phyloP scores from a whole-genome alignment of 1,140 invertebrate species.

The Coptotermes formosanus region DNA sequence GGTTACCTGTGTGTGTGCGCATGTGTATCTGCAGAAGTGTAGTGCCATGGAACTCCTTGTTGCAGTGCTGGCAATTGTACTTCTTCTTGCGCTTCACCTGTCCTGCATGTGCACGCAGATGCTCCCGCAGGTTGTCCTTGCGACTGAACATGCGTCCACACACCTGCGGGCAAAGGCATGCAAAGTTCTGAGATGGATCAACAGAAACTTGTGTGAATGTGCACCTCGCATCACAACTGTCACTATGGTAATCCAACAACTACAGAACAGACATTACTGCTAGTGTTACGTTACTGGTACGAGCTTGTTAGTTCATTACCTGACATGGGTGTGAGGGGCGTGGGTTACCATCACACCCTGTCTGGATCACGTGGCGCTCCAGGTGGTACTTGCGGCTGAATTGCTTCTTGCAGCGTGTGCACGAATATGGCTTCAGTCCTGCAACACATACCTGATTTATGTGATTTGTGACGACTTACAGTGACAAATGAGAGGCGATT shows the following conservation, averaged over 20 bases:
- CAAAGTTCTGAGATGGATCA: constrained; percentile 28
- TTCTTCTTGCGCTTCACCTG: constrained; percentile 63
- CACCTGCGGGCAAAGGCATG: constrained; percentile 52
- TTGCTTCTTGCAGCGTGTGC: constrained; percentile 59
- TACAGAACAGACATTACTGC: too few relatives aligned
- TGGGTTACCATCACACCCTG: constrained; percentile 65
- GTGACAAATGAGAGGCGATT: too few relatives aligned
- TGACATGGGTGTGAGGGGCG: constrained; percentile 59
- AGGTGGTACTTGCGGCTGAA: constrained; percentile 76
- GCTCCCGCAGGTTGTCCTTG: constrained; percentile 75
- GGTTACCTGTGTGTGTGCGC: constrained; percentile 64
- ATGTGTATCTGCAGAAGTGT: constrained; percentile 67
- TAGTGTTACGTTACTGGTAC: too few relatives aligned
- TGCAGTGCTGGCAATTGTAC: constrained; percentile 63
- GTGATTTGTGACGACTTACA: too few relatives aligned
- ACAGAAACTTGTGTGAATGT: not conserved
- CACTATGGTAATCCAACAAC: too few relatives aligned
- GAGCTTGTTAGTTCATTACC: constrained; percentile 44
- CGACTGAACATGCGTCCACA: constrained; percentile 70
- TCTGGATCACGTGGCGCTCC: constrained; percentile 70
- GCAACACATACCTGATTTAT: not conserved
- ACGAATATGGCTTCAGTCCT: constrained; percentile 54
- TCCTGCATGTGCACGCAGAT: constrained; percentile 70
- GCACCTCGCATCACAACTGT: too few relatives aligned
- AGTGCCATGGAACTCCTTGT: constrained; percentile 67